Evolutionary conservation across 1,140 invertebrate genomes (phyloP).

Genomic region (Paraescarpia echinospica): DNA sequence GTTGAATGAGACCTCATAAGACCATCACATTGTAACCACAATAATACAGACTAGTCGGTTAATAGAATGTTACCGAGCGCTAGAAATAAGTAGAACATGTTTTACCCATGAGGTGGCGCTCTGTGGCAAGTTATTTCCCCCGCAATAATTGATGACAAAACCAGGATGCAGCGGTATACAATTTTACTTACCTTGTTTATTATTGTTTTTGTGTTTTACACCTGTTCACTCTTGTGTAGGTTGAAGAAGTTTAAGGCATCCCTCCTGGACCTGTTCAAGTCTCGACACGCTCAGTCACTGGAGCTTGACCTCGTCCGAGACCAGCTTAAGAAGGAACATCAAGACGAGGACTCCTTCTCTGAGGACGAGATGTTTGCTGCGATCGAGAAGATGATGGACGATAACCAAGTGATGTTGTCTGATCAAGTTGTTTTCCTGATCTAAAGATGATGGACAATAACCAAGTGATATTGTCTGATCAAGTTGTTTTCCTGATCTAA

Average conservation of each 20-base stretch:
- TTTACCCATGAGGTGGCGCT: too few relatives aligned
- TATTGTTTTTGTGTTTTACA: background rate
- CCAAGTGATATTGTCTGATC: conserved; percentile 87
- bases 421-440: conserved; percentile 77
- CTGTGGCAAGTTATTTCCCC: too few relatives aligned
- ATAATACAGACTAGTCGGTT: too few relatives aligned
- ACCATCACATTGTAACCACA: too few relatives aligned
- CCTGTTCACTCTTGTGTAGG: conserved; percentile 31
- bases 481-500: conserved; percentile 70
- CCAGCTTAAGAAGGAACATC: conserved; percentile 43
- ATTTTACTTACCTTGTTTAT: too few relatives aligned
- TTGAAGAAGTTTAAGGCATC: conserved; percentile 52
- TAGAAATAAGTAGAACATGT: too few relatives aligned
- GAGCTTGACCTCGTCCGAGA: conserved; percentile 44
- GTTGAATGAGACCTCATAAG: too few relatives aligned
- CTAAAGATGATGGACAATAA: conserved; percentile 74
- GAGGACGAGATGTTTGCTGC: conserved; percentile 76
- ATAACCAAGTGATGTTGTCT: conserved; percentile 88
- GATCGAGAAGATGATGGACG: conserved; percentile 79
- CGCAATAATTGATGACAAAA: too few relatives aligned
- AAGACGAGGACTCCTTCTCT: conserved; percentile 64
- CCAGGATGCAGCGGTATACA: too few relatives aligned
- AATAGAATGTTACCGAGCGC: too few relatives aligned
- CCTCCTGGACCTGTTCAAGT: conserved; percentile 58
- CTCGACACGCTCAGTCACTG: conserved; percentile 57